Conservation (phyloP, 2,797 vertebrate genomes). For the Forpus xanthops region DNA sequence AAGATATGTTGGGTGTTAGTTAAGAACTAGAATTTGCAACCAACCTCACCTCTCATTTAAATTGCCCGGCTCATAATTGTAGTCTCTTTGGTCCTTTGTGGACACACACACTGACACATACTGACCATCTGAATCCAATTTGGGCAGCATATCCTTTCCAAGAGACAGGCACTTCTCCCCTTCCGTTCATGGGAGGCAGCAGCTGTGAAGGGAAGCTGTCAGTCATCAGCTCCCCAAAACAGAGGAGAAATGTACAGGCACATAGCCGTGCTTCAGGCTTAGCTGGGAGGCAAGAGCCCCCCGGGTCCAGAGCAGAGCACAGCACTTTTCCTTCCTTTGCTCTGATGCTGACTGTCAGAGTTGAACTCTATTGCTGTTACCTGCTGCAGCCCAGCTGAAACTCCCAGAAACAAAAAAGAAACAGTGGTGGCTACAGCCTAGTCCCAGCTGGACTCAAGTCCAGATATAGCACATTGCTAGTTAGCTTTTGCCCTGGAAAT, state of each 20-base stretch:
- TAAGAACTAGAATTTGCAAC: neutral
- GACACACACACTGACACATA: neutral
- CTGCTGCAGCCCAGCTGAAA: neutral
- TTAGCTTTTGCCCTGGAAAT: neutral
- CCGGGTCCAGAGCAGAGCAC: neutral
- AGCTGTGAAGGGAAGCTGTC: neutral
- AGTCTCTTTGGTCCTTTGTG: neutral
- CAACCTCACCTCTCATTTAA: neutral
- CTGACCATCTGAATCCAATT: accelerated
- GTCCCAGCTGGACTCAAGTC: neutral
- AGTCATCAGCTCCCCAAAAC: neutral
- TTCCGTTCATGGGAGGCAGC: neutral
- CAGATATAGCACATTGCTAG: accelerated
- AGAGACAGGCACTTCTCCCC: neutral
- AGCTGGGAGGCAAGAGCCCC: neutral
- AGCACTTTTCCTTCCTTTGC: neutral
- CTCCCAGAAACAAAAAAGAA: neutral
- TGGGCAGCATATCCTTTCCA: neutral
- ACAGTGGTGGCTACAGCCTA: neutral
- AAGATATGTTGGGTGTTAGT: neutral
- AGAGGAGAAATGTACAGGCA: neutral
- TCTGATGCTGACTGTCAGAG: neutral
- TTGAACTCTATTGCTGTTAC: neutral
- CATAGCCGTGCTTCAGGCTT: accelerated
- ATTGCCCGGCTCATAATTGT: neutral